Conservation (phyloP, 2,888 invertebrate genomes). For the Hylaea fasciaria region DNA sequence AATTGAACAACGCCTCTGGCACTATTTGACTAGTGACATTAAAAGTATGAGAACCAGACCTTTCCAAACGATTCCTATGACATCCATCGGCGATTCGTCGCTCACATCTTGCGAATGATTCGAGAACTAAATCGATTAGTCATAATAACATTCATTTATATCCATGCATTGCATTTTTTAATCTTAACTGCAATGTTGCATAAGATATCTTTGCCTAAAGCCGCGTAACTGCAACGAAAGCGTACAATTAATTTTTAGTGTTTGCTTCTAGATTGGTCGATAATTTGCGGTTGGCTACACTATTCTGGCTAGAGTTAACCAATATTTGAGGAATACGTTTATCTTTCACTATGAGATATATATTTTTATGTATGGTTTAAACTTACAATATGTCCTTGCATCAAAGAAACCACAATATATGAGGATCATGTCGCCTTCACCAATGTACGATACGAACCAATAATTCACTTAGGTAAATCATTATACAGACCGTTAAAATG, state of each 20-base stretch:
- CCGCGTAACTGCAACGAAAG: conserved; percentile 16
- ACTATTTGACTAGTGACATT: conserved; percentile 66
- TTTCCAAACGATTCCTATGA: conserved; percentile 68
- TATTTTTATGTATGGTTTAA: no score
- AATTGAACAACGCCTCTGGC: conserved; percentile 58
- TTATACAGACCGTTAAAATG: no score
- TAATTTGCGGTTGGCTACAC: neutral
- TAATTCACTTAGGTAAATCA: no score
- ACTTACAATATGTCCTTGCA: no score
- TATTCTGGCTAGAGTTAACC: no score
- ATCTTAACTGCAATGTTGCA: neutral
- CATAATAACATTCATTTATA: conserved; percentile 42
- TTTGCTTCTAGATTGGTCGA: neutral
- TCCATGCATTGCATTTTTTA: conserved; percentile 25
- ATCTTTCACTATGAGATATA: no score
- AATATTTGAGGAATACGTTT: no score
- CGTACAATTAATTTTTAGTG: neutral
- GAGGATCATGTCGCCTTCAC: no score
- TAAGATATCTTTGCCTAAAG: neutral
- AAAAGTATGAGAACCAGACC: conserved; percentile 81
- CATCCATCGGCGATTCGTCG: conserved; percentile 61
- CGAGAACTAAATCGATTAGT: conserved; percentile 49
- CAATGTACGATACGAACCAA: no score
- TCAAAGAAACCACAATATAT: no score
- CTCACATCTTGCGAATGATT: conserved; percentile 44